phyloP scores from a whole-genome alignment of 2,888 invertebrate genomes.

The Melanophora roralis region DNA sequence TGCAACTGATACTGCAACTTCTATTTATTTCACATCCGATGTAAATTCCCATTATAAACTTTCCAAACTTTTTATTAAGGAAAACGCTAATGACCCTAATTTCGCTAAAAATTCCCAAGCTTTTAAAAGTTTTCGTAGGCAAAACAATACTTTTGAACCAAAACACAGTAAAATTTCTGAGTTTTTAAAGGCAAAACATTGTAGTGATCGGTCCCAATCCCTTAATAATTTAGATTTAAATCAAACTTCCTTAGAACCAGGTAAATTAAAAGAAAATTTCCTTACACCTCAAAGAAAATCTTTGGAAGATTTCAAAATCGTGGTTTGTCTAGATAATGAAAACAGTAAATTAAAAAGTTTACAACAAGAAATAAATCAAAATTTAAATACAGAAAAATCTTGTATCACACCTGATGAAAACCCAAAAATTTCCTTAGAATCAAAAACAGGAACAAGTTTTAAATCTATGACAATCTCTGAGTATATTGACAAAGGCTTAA shows the following conservation, averaged over 20 bases:
- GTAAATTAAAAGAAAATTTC: background rate
- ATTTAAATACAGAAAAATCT: background rate
- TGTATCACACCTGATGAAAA: no score
- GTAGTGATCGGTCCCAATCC: background rate
- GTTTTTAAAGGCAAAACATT: background rate
- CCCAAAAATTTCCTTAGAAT: background rate
- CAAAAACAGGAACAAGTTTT: background rate
- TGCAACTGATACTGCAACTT: background rate
- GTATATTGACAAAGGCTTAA: background rate
- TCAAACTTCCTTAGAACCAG: background rate
- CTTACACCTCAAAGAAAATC: background rate
- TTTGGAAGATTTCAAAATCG: background rate
- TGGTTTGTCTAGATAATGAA: background rate
- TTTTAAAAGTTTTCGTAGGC: background rate
- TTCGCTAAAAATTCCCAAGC: background rate
- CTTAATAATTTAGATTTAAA: constrained; percentile 3
- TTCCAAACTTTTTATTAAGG: background rate
- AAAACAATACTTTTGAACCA: background rate
- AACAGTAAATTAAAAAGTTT: no score
- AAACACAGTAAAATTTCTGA: background rate
- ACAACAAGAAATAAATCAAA: no score
- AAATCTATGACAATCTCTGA: background rate
- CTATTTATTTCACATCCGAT: constrained; percentile 40
- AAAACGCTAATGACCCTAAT: constrained; percentile 11
- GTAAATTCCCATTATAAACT: constrained; percentile 39